Evolutionary conservation across 2,113 vertebrate species (phyloP), one percentile per base, ranked within the genome.

Genomic region (Cavia aperea): DNA sequence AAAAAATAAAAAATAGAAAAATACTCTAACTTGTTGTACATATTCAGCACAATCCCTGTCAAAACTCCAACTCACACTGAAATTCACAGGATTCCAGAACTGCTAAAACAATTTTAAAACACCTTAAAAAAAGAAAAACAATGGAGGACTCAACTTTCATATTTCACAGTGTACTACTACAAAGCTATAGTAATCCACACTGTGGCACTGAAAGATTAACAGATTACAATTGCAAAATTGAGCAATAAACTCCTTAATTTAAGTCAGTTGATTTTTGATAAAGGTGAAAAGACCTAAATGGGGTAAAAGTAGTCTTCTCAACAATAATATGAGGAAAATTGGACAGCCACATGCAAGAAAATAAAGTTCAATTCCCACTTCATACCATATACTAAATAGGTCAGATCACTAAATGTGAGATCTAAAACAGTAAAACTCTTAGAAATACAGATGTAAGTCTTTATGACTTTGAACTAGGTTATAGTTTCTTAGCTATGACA

Each of bases 11-110:
- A 84, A 43, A 87, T 39, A 58, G 78, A 93, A 66, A 92, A 81
- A 68, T 4, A 66, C 5, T 54, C 72, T 56, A 85, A 81, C 72
- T 90, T 90, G 21, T 78, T 81, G 39, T 89, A 58, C 24, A 78
- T 24, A 70, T 84, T 88, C 51, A 83, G 9, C 36, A 86, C 2
- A 91, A 78, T 86, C 56, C n/a, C 31, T 79, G 11, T 88, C 26
- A 95, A 92, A 93, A 79, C 43, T 16, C 19, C 19, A 92, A 6
- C 29, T 85, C 33, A 56, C 49, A 51, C 29, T 87, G 54, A 96
- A 89, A 75, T 95, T 86, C 62, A 79, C 2, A 82, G 77, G n/a
- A 51, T 75, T 68, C 72, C 23, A 87, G 29, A 87, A 73, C 39
- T 77, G 12, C 21, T 18, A 86, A 95, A 85, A 54, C 8, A 58